Evolutionary conservation across 2,888 invertebrate genomes (phyloP).

Genomic region (Autographa pulchrina): DNA sequence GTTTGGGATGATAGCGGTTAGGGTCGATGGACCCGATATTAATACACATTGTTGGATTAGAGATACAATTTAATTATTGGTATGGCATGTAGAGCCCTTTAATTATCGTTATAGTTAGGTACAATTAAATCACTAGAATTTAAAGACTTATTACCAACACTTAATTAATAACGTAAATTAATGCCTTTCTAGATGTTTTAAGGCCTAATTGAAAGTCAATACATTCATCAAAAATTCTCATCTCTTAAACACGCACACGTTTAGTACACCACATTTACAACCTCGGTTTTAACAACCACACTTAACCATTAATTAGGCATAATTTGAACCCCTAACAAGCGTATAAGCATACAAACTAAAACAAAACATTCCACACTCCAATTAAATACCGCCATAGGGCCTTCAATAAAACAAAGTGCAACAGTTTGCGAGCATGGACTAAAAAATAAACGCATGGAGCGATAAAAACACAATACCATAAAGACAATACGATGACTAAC

Average conservation of each 20-base stretch:
- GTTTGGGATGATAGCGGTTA: conserved; percentile 17
- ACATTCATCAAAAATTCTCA: too few species aligned
- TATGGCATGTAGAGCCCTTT: not conserved
- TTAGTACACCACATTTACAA: not conserved
- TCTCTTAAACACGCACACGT: not conserved
- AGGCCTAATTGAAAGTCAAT: not conserved
- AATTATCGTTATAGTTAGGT: too few species aligned
- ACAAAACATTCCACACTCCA: conserved; percentile 39
- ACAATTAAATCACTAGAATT: too few species aligned
- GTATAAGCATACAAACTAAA: conserved; percentile 9
- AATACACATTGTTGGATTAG: conserved; percentile 10
- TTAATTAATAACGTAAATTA: too few species aligned
- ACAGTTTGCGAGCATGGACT: conserved; percentile 49
- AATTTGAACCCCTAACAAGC: not conserved
- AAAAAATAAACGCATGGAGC: conserved; percentile 41
- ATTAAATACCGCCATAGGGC: conserved; percentile 41
- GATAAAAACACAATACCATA: conserved; percentile 52
- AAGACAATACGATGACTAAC: conserved; percentile 49
- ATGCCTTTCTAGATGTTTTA: too few species aligned
- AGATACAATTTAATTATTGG: not conserved
- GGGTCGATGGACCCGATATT: conserved; percentile 14
- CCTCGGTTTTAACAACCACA: not conserved
- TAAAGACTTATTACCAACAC: too few species aligned
- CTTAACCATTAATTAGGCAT: not conserved
- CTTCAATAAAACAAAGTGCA: conserved; percentile 49